Percentiles rank a stretch among this genome's conserved stretches.
Conservation (phyloP, 2,797 vertebrate species). For the Crypturellus tataupa region DNA sequence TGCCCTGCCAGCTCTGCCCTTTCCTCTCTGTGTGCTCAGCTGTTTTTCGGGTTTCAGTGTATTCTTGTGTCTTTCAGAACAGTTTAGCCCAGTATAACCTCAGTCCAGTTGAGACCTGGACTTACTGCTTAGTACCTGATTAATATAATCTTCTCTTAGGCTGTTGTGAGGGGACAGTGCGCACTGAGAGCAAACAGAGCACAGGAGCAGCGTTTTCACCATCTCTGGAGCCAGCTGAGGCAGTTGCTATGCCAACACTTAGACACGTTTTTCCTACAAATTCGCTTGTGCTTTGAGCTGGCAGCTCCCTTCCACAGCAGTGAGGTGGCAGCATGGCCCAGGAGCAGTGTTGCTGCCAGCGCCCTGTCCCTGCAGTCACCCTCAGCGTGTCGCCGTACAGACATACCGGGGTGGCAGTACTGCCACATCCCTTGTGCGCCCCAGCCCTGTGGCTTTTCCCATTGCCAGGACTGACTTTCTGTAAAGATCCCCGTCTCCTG, state of each 20-base stretch:
- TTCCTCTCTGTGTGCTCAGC: neutral
- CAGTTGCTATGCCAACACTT: constrained; percentile 31
- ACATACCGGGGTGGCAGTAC: neutral
- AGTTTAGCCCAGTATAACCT: neutral
- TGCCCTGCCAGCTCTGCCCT: neutral
- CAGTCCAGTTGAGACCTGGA: neutral
- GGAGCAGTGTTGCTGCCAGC: neutral
- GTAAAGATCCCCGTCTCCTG: neutral
- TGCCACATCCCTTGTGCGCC: neutral
- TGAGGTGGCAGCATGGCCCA: neutral
- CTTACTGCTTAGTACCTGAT: neutral
- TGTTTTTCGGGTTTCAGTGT: neutral
- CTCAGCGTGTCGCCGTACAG: neutral
- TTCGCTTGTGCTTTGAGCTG: neutral
- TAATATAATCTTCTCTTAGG: constrained; percentile 24
- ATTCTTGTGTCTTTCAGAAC: neutral
- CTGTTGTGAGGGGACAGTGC: neutral
- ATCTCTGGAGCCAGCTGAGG: neutral
- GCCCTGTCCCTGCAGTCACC: neutral
- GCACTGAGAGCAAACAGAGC: neutral
- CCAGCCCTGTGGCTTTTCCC: neutral
- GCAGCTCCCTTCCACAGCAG: neutral
- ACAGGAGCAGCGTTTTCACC: neutral
- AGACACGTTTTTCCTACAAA: neutral
- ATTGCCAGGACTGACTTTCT: neutral